Percentiles rank a stretch among this genome's conserved stretches.
Evolutionary conservation across 2,113 vertebrate species (phyloP).

Genomic region (Epinephelus cyanopodus): DNA sequence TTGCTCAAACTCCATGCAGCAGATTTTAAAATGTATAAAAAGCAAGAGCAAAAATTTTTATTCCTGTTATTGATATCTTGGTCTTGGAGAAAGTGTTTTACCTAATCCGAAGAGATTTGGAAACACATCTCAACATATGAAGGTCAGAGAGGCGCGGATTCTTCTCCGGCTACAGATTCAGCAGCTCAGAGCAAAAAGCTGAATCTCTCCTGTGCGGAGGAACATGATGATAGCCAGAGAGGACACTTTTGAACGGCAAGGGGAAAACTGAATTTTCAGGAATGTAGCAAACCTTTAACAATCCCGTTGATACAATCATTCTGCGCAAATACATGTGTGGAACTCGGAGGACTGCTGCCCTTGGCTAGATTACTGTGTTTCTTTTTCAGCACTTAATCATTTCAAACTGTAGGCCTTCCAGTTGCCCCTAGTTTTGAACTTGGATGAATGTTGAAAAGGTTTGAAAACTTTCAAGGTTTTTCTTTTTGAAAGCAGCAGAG

Average conservation of each 20-base stretch:
- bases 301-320: slow-evolving; percentile 7
- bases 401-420: not conserved
- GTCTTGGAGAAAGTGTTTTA: slow-evolving; percentile 22
- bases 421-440: not conserved
- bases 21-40: slow-evolving; percentile 9
- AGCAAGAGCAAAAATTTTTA: not conserved
- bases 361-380: not conserved
- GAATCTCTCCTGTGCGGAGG: not conserved
- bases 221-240: not conserved
- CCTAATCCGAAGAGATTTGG: slow-evolving; percentile 42
- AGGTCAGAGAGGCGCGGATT: slow-evolving; percentile 50
- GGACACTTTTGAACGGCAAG: not conserved
- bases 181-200: not conserved
- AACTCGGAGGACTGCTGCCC: not conserved
- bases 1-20: slow-evolving; percentile 25
- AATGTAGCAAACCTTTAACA: not conserved
- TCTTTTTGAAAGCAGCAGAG: not conserved
- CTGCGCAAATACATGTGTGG: not conserved
- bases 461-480: not conserved
- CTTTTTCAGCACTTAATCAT: not conserved
- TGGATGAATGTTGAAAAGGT: not conserved
- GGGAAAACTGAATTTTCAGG: slow-evolving; percentile 14
- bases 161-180: not conserved
- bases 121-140: slow-evolving; percentile 34
- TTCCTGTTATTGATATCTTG: slow-evolving; percentile 37